Conservation (phyloP, 2,888 invertebrate species). For the Blera fallax region DNA sequence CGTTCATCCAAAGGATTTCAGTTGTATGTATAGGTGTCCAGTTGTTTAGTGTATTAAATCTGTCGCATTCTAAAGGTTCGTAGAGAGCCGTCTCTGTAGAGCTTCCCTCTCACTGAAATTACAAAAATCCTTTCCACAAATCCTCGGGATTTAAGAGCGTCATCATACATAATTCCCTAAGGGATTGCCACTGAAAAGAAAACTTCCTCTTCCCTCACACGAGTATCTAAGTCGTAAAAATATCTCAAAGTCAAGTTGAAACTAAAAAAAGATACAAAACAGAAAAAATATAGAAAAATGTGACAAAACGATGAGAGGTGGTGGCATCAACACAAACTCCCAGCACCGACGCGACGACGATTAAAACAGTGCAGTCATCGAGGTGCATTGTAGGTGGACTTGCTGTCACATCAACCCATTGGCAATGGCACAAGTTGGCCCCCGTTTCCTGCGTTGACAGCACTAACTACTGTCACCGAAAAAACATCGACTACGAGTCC, state of each 20-base stretch:
- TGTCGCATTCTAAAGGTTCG: too few relatives aligned
- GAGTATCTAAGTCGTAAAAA: conserved; percentile 49
- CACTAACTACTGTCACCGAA: conserved; percentile 7
- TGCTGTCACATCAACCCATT: conserved; percentile 47
- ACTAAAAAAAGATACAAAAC: neutral
- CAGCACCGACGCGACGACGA: neutral
- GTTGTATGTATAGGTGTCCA: too few relatives aligned
- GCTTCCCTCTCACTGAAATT: too few relatives aligned
- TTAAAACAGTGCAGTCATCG: conserved; percentile 13
- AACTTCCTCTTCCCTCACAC: neutral
- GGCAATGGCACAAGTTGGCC: conserved; percentile 28
- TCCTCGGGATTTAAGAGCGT: too few relatives aligned
- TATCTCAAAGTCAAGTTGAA: conserved; percentile 63
- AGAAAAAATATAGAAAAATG: conserved; percentile 9
- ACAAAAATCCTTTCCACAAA: neutral
- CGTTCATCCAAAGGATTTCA: too few relatives aligned
- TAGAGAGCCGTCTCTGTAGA: too few relatives aligned
- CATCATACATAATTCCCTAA: neutral
- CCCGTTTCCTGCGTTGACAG: conserved; percentile 46
- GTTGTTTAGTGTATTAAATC: too few relatives aligned
- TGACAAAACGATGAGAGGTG: conserved; percentile 59
- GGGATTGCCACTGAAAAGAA: neutral
- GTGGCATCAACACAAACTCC: conserved; percentile 16
- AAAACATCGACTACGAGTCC: neutral
- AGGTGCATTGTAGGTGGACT: conserved; percentile 24